phyloP scores from a whole-genome alignment of 1,140 invertebrate species.

The Mactra quadrangularis region DNA sequence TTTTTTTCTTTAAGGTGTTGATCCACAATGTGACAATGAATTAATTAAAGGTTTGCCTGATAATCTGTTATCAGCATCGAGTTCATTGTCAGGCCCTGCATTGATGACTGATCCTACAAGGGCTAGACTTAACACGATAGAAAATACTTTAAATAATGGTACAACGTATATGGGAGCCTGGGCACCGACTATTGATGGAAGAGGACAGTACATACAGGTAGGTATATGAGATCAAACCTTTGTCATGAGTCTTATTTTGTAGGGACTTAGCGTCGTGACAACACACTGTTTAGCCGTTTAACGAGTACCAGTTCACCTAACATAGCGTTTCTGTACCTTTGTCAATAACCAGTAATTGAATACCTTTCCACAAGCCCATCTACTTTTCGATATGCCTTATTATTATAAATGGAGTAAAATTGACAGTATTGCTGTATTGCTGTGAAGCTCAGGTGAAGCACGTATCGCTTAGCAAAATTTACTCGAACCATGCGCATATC shows the following conservation, averaged over 20 bases:
- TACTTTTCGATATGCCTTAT: too few relatives aligned
- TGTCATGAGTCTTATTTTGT: background rate
- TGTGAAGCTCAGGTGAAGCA: too few relatives aligned
- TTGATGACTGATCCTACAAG: background rate
- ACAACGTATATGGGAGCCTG: slow-evolving; percentile 39
- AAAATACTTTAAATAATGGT: slow-evolving; percentile 28
- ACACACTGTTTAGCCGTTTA: too few relatives aligned
- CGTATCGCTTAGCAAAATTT: too few relatives aligned
- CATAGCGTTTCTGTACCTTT: too few relatives aligned
- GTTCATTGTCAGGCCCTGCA: background rate
- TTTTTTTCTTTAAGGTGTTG: slow-evolving; percentile 19
- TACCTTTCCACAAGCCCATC: too few relatives aligned
- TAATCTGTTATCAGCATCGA: slow-evolving; percentile 45
- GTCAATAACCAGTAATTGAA: too few relatives aligned
- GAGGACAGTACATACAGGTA: slow-evolving; percentile 54
- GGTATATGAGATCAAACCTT: slow-evolving; percentile 1
- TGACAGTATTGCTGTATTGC: too few relatives aligned
- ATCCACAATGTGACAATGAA: slow-evolving; percentile 30
- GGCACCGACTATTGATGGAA: slow-evolving; percentile 8
- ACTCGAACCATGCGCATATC: too few relatives aligned
- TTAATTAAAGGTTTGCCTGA: slow-evolving; percentile 41
- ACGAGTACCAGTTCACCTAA: too few relatives aligned
- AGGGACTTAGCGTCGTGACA: background rate
- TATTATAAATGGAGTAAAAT: too few relatives aligned
- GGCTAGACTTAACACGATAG: slow-evolving; percentile 36